Evolutionary conservation across 2,113 vertebrate genomes (phyloP), one percentile per base, ranked within the genome.

Genomic region (Fregata magnificens): DNA sequence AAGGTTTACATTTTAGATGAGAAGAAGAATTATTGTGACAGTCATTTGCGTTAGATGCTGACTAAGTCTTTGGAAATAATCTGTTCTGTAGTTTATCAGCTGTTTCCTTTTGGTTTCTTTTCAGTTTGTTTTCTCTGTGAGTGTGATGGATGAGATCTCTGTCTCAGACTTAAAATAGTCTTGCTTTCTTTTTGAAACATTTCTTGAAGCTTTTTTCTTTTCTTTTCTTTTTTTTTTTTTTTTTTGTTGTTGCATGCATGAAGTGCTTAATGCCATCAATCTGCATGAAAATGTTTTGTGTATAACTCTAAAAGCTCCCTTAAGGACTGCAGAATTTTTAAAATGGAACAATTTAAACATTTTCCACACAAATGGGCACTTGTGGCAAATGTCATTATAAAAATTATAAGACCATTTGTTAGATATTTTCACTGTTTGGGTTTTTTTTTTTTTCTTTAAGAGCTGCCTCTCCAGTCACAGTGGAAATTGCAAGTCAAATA

Each of bases 281-380:
- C 90, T 96, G 94, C 94, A 90, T 95, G 87, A 94, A 97, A 90
- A 72, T 87, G 86, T 93, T 97, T 93, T 87, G 94, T 96, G 47
- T 87, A 78, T 93, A 88, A 88, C 85, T 95, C 65, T 87, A 72
- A 96, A 56, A 86, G 84, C 82, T 98, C 96, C 97, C 84, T 90
- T 83, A 96, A 96, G 95, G 97, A 97, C 66, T 91, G 73, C 42
- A 69, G 83, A 74, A 44, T 91, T 92, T 86, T 96, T 92, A 1
- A 85, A 98, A 94, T 96, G 45, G 44, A 96, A 95, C 86, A 94
- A 66, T 98, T 98, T 97, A 95, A 97, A 92, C 82, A 77, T 97
- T 98, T 98, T 95, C 87, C 84, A 62, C 73, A 93, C 87, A 97
- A 96, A 88, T 90, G 81, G 82, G 63, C 62, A 92, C 70, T 82